These are phyloP conservation scores for Homarus gammarus DNA, from an alignment of 2,888 invertebrate species.

Conservation along the genomic window DNA sequence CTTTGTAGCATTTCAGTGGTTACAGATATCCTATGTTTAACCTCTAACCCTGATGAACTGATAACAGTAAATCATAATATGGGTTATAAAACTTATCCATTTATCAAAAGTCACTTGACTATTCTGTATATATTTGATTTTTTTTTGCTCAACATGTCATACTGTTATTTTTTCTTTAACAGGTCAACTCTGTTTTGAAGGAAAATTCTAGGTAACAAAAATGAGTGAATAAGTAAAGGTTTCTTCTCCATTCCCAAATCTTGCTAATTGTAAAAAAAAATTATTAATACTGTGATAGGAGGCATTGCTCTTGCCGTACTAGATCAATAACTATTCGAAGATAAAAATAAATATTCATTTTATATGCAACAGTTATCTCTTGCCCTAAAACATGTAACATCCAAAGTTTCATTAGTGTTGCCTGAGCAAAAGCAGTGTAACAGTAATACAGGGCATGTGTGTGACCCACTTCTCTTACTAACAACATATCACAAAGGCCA, in stretches of 20 bases:
- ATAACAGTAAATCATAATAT: constrained; percentile 44
- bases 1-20: too few species aligned
- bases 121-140: too few species aligned
- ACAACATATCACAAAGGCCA: not conserved
- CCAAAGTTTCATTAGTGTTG: not conserved
- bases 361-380: constrained; percentile 6
- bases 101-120: too few species aligned
- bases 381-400: constrained; percentile 22
- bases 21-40: too few species aligned
- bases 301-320: constrained; percentile 16
- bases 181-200: not conserved
- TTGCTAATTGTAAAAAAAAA: constrained; percentile 21
- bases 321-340: not conserved
- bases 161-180: constrained; percentile 3
- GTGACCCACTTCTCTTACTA: not conserved
- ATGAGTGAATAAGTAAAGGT: not conserved
- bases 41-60: constrained; percentile 52
- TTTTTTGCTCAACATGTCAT: not conserved
- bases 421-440: too few species aligned
- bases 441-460: not conserved
- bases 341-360: constrained; percentile 14
- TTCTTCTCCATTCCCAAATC: constrained; percentile 10
- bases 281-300: constrained; percentile 38
- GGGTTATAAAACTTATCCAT: not conserved
- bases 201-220: not conserved